Evolutionary conservation across 2,888 invertebrate species (phyloP).

Genomic region (Rhopalosiphum nymphaeae): DNA sequence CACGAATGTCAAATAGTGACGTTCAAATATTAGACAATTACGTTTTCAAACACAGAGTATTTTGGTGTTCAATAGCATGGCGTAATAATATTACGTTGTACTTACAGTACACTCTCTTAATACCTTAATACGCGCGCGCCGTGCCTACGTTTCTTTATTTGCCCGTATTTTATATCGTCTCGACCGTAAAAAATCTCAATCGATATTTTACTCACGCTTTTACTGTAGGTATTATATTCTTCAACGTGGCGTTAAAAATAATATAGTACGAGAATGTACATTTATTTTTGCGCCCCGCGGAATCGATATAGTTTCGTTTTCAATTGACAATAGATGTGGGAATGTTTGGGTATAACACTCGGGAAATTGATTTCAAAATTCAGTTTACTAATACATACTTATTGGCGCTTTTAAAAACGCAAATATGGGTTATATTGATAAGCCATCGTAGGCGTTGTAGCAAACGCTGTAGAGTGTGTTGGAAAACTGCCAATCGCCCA

Average conservation of each 20-base stretch:
- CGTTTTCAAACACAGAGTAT: neutral
- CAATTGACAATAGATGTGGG: neutral
- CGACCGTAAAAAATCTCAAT: no score
- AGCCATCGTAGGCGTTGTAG: neutral
- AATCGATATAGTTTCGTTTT: neutral
- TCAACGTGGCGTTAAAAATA: neutral
- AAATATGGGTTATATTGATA: neutral
- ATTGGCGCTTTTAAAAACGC: neutral
- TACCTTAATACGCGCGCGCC: no score
- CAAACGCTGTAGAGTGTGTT: neutral
- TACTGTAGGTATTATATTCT: neutral
- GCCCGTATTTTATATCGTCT: no score
- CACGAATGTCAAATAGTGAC: neutral
- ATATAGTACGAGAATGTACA: neutral
- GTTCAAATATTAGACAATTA: neutral
- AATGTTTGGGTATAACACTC: neutral
- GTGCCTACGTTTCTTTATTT: no score
- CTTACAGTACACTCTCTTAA: no score
- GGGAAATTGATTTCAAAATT: neutral
- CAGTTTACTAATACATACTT: neutral
- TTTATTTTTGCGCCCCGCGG: neutral
- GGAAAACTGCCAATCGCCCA: neutral
- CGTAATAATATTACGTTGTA: no score
- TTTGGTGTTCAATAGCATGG: no score
- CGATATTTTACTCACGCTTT: no score